Conservation (phyloP, 1,140 invertebrate species). For the Rhopalosiphum maidis region DNA sequence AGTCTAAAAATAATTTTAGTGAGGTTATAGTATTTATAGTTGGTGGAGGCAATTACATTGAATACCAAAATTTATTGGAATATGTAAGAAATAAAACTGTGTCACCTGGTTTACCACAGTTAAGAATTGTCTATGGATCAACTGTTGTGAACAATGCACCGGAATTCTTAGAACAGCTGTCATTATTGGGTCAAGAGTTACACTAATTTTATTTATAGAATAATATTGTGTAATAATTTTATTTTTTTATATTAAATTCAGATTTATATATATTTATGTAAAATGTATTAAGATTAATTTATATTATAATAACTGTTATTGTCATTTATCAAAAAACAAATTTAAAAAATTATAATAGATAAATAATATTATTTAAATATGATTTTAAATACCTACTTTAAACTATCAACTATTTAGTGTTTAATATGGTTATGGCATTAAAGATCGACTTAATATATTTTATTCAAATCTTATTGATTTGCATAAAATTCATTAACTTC, state of each 20-base stretch:
- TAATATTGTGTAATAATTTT: not conserved
- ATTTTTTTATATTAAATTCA: conserved; percentile 14
- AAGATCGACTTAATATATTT: not conserved
- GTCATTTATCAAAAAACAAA: conserved; percentile 11
- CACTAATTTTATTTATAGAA: conserved; percentile 51
- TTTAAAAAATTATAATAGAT: not conserved
- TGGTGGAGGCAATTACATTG: conserved; percentile 98
- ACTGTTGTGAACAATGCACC: conserved; percentile 90
- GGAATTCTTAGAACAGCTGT: conserved; percentile 86
- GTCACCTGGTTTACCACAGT: conserved; percentile 32
- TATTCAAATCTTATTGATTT: conserved; percentile 10
- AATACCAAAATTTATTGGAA: conserved; percentile 98
- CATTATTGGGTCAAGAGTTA: conserved; percentile 59
- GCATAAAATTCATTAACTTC: not conserved
- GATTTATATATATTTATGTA: not conserved
- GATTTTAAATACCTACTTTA: not conserved
- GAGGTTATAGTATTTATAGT: conserved; percentile 96
- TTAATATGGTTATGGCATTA: not conserved
- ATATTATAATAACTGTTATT: conserved; percentile 28
- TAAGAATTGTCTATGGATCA: conserved; percentile 90
- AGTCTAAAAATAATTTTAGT: conserved; percentile 70
- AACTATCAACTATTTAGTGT: not conserved
- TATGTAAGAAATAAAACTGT: conserved; percentile 78
- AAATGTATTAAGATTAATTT: conserved; percentile 24
- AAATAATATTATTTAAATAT: not conserved